A percentile compares a stretch with the other conserved stretches of the same genome.
Conservation (phyloP, 2,888 invertebrate species). For the Noctua comes region DNA sequence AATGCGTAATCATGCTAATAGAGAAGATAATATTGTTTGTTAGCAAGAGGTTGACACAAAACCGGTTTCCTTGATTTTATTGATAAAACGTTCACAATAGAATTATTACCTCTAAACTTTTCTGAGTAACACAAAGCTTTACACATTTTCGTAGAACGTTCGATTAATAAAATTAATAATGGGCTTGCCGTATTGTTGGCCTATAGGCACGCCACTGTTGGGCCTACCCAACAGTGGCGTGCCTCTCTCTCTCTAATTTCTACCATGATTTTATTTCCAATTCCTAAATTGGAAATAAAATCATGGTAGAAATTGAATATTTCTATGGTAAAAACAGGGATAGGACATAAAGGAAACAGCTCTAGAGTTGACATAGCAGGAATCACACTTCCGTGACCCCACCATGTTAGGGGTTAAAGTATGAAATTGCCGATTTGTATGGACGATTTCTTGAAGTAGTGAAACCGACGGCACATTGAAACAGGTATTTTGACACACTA, state of each 20-base stretch:
- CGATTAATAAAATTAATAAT: conserved; percentile 6
- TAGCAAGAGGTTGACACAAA: conserved; percentile 25
- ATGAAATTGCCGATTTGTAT: too few relatives aligned
- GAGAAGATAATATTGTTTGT: conserved; percentile 37
- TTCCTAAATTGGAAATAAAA: background rate
- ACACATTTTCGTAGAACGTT: background rate
- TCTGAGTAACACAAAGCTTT: background rate
- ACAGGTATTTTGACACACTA: too few relatives aligned
- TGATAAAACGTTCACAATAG: conserved; percentile 30
- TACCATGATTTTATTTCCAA: too few relatives aligned
- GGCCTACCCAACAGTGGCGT: too few relatives aligned
- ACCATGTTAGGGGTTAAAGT: too few relatives aligned
- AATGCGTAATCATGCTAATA: conserved; percentile 49
- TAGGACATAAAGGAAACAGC: background rate
- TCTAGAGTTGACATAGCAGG: background rate
- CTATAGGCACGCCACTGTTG: too few relatives aligned
- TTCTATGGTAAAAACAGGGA: background rate
- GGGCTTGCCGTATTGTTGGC: too few relatives aligned
- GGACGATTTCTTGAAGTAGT: too few relatives aligned
- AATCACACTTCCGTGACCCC: too few relatives aligned
- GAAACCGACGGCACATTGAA: too few relatives aligned
- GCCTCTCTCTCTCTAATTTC: too few relatives aligned
- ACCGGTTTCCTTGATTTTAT: conserved; percentile 40
- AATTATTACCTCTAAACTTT: conserved; percentile 21
- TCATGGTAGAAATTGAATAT: conserved; percentile 8